phyloP scores from a whole-genome alignment of 2,113 vertebrate species.

The Callipepla squamata region DNA sequence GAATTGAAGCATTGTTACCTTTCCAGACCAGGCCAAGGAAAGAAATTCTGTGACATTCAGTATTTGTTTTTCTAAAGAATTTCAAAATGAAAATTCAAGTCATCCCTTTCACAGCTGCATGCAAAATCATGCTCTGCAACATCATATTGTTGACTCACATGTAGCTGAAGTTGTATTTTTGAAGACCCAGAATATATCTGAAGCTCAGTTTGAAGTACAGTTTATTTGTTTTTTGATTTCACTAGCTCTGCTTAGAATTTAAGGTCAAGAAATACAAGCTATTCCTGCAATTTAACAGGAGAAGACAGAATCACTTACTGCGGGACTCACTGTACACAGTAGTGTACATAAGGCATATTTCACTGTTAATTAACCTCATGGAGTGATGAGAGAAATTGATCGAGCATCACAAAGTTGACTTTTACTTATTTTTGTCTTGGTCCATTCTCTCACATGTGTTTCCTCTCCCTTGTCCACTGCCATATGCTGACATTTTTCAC shows the following conservation, averaged over 20 bases:
- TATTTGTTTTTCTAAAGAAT: neutral
- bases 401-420: conserved; percentile 64
- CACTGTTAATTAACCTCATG: conserved; percentile 75
- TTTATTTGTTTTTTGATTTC: neutral
- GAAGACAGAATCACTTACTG: conserved; percentile 48
- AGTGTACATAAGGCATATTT: conserved; percentile 40
- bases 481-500: conserved; percentile 58
- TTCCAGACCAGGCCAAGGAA: neutral
- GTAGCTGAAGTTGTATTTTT: neutral
- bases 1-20: neutral
- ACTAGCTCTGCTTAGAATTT: conserved; percentile 15
- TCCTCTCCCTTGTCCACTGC: neutral
- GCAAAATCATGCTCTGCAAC: neutral
- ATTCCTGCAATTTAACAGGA: conserved; percentile 54
- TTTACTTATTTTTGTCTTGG: conserved; percentile 66
- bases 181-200: neutral
- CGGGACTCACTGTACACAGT: conserved; percentile 53
- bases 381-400: conserved; percentile 66
- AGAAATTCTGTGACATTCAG: neutral
- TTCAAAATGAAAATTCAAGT: neutral
- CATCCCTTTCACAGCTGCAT: neutral
- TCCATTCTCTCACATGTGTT: conserved; percentile 50
- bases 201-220: neutral
- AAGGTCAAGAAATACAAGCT: conserved; percentile 11
- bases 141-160: neutral